These are phyloP conservation scores for Tetragnatha montana DNA, from an alignment of 2,888 invertebrate genomes.

Conservation along the genomic window DNA sequence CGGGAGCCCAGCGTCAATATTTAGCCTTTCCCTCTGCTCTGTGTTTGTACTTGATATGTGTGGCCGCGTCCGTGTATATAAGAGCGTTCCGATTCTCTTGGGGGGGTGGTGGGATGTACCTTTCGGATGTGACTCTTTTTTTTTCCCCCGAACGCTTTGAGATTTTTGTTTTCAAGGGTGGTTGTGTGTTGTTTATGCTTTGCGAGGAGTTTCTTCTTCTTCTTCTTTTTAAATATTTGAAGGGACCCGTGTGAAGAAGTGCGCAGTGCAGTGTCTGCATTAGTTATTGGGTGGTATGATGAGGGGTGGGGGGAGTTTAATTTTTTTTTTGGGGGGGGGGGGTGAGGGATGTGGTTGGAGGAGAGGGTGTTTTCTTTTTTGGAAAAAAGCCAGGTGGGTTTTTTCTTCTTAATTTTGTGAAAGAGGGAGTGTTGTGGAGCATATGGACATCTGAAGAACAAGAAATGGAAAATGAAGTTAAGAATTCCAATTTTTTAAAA, in stretches of 20 bases:
- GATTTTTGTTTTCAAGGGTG: neutral
- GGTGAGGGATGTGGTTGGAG: too few relatives aligned
- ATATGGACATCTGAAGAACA: too few relatives aligned
- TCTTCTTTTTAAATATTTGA: neutral
- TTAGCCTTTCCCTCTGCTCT: slow-evolving; percentile 47
- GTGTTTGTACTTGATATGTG: slow-evolving; percentile 59
- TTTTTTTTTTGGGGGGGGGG: too few relatives aligned
- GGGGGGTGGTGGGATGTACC: slow-evolving; percentile 37
- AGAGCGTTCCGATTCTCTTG: slow-evolving; percentile 35
- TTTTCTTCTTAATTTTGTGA: too few relatives aligned
- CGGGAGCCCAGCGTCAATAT: slow-evolving; percentile 62
- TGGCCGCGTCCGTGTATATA: slow-evolving; percentile 39
- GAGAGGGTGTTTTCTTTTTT: too few relatives aligned
- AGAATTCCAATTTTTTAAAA: too few relatives aligned
- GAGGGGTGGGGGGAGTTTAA: neutral
- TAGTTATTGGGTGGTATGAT: neutral
- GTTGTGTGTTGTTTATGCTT: neutral
- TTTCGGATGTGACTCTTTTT: slow-evolving; percentile 46
- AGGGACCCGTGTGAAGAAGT: neutral
- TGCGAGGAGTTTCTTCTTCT: neutral
- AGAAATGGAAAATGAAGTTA: too few relatives aligned
- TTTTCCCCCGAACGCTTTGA: slow-evolving; percentile 5
- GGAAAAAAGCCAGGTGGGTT: too few relatives aligned
- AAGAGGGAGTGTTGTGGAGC: too few relatives aligned
- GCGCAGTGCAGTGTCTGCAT: neutral